phyloP scores from a whole-genome alignment of 2,888 invertebrate genomes.

The Hypena proboscidalis region DNA sequence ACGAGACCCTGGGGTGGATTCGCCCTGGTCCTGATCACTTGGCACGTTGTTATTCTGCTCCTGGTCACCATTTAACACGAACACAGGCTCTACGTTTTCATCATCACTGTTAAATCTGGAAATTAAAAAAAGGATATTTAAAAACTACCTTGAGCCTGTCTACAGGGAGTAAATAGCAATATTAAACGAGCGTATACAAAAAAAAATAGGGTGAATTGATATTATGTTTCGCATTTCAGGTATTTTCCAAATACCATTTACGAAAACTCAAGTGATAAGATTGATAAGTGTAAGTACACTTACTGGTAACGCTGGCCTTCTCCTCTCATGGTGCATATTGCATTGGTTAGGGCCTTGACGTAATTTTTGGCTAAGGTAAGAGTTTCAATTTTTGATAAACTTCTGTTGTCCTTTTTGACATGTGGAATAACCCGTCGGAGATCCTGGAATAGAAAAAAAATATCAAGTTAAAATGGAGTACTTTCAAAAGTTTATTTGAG shows the following conservation, averaged over 20 bases:
- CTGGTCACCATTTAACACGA: constrained; percentile 63
- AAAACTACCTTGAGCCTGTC: too few relatives aligned
- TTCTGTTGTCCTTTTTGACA: constrained; percentile 92
- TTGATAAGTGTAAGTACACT: constrained; percentile 46
- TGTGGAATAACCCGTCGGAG: constrained; percentile 94
- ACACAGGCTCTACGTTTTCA: constrained; percentile 71
- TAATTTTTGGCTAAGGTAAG: constrained; percentile 95
- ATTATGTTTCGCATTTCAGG: too few relatives aligned
- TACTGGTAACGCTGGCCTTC: constrained; percentile 82
- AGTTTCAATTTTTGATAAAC: constrained; percentile 95
- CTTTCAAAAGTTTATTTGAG: too few relatives aligned
- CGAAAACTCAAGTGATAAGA: too few relatives aligned
- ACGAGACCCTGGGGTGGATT: constrained; percentile 36
- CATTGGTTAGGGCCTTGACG: constrained; percentile 94
- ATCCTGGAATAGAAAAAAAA: constrained; percentile 82
- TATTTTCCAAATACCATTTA: too few relatives aligned
- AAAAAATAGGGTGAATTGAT: too few relatives aligned
- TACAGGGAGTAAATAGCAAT: too few relatives aligned
- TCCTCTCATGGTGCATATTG: constrained; percentile 92
- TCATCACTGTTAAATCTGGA: constrained; percentile 71
- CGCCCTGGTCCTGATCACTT: constrained; percentile 54
- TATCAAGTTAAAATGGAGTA: too few relatives aligned
- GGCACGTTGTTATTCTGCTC: constrained; percentile 70
- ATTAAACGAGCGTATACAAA: too few relatives aligned
- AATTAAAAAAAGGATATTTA: constrained; percentile 3